A percentile compares a stretch with the other conserved stretches of the same genome.
Evolutionary conservation across 2,113 vertebrate genomes (phyloP).

Genomic region (Prietella phreatophila): DNA sequence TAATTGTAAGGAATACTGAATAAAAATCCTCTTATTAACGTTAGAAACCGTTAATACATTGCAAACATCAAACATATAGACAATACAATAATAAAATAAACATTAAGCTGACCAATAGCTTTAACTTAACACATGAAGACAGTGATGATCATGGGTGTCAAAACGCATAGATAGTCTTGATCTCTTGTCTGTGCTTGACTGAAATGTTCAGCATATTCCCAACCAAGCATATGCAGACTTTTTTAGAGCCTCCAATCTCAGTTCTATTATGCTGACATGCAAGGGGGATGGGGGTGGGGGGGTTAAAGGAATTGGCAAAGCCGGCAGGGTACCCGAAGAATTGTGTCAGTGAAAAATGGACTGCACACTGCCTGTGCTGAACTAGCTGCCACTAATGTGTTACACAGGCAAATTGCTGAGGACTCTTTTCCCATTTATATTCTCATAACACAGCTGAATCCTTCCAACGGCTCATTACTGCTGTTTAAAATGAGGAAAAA

Average conservation of each 20-base stretch:
- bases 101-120: not conserved
- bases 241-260: conserved; percentile 30
- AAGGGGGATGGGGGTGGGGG: not conserved
- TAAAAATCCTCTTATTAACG: not conserved
- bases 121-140: not conserved
- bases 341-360: conserved; percentile 59
- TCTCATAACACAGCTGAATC: conserved; percentile 70
- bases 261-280: conserved; percentile 26
- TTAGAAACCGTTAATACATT: not conserved
- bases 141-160: not conserved
- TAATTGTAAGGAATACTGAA: not conserved
- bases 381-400: conserved; percentile 60
- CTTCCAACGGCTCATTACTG: conserved; percentile 74
- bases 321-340: conserved; percentile 39
- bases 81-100: not conserved
- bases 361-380: conserved; percentile 44
- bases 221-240: conserved; percentile 8
- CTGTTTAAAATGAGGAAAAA: conserved; percentile 61
- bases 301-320: conserved; percentile 47
- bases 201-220: conserved; percentile 24
- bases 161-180: not conserved
- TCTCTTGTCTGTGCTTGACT: not conserved
- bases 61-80: not conserved
- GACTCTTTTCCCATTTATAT: conserved; percentile 64
- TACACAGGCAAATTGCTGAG: conserved; percentile 64